These are phyloP conservation scores for Harpegnathos saltator DNA, from an alignment of 1,140 invertebrate genomes.

Conservation along the genomic window DNA sequence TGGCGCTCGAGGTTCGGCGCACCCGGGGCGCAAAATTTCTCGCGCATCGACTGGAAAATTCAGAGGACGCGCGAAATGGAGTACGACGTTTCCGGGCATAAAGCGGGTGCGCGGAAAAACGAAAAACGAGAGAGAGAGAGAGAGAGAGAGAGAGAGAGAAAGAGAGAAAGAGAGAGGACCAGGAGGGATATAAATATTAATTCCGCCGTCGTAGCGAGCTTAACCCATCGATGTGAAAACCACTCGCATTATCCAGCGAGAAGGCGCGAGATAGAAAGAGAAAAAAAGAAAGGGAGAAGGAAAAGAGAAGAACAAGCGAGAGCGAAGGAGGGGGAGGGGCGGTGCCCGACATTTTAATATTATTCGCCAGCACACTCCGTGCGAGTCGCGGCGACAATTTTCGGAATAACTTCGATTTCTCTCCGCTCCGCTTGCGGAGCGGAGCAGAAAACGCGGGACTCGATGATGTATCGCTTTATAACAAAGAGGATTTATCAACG, in stretches of 20 bases:
- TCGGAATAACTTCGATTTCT: conserved; percentile 66
- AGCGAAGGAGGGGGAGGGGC: neutral
- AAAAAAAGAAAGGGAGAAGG: neutral
- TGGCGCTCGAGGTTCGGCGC: conserved; percentile 3
- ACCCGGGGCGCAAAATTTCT: conserved; percentile 17
- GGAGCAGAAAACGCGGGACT: conserved; percentile 17
- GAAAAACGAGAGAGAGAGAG: neutral
- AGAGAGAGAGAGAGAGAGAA: neutral
- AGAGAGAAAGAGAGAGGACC: too few relatives aligned
- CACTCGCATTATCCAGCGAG: too few relatives aligned
- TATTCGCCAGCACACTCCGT: neutral
- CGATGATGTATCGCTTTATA: conserved; percentile 75
- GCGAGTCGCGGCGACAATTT: conserved; percentile 58
- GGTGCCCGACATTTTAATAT: conserved; percentile 26
- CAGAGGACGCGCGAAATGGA: neutral
- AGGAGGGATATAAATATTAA: conserved; percentile 3
- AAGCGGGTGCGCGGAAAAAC: neutral
- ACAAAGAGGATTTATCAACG: conserved; percentile 76
- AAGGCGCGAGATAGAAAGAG: too few relatives aligned
- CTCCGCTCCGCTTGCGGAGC: conserved; percentile 4
- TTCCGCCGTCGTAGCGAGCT: neutral
- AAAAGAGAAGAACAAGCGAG: neutral
- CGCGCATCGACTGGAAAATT: conserved; percentile 20
- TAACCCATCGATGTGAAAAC: neutral
- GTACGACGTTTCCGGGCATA: neutral